phyloP scores from a whole-genome alignment of 2,113 vertebrate genomes.

The Microcebus lehilahytsara region DNA sequence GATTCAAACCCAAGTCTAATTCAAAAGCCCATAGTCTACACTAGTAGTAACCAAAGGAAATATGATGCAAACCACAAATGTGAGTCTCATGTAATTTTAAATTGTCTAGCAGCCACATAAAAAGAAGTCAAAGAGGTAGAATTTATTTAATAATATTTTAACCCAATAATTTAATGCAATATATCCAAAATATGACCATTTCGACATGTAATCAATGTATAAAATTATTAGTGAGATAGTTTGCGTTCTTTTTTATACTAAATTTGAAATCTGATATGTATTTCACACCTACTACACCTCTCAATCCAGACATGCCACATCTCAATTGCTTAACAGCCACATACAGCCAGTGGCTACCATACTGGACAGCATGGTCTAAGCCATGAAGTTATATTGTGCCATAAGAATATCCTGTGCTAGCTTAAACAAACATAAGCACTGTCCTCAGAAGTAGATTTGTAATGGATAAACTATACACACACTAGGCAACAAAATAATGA shows the following conservation, averaged over 20 bases:
- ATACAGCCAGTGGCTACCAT: neutral
- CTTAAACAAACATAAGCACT: neutral
- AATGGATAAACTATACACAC: neutral
- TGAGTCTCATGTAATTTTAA: neutral
- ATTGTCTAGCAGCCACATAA: neutral
- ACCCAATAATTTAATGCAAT: neutral
- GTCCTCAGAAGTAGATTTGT: neutral
- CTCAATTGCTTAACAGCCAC: neutral
- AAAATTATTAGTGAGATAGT: neutral
- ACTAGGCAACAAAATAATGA: neutral
- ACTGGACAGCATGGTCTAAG: neutral
- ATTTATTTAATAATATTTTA: neutral
- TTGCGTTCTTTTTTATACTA: neutral
- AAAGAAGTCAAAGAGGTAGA: neutral
- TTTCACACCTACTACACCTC: neutral
- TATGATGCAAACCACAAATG: neutral
- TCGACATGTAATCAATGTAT: neutral
- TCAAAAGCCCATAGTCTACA: neutral
- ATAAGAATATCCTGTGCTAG: neutral
- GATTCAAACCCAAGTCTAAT: constrained; percentile 21
- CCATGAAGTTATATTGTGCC: too few relatives aligned
- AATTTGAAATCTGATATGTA: neutral
- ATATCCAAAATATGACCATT: neutral
- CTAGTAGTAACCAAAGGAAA: neutral
- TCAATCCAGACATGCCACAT: neutral